These are phyloP conservation scores for Ceraclea dissimilis DNA, from an alignment of 2,888 invertebrate species.

Conservation along the genomic window DNA sequence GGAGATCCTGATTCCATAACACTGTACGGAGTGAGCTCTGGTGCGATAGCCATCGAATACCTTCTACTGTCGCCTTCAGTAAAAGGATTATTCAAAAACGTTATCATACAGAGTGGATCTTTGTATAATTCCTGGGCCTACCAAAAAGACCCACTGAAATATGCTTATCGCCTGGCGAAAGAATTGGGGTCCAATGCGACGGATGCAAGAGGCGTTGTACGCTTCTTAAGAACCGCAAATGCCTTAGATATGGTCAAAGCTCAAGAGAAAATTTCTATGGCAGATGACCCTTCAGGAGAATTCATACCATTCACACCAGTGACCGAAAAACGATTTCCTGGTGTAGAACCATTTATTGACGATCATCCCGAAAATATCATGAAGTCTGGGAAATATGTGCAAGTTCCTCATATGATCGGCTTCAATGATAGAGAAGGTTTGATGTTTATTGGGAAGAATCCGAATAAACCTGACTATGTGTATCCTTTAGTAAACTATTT, in stretches of 20 bases:
- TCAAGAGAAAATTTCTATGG: conserved; percentile 32
- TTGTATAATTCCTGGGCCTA: conserved; percentile 35
- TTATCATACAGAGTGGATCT: conserved; percentile 34
- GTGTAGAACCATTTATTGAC: conserved; percentile 35
- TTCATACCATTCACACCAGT: conserved; percentile 34
- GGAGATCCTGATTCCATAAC: conserved; percentile 40
- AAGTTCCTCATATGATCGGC: conserved; percentile 11
- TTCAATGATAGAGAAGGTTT: conserved; percentile 14
- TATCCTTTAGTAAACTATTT: not conserved
- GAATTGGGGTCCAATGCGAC: conserved; percentile 41
- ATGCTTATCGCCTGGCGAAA: conserved; percentile 35
- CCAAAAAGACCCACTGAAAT: conserved; percentile 32
- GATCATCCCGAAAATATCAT: conserved; percentile 37
- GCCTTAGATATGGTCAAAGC: conserved; percentile 34
- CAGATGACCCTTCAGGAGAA: conserved; percentile 32
- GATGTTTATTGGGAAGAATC: not conserved
- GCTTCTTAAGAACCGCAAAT: conserved; percentile 33
- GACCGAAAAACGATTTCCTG: conserved; percentile 36
- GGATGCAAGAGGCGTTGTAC: conserved; percentile 33
- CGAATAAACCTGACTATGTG: conserved; percentile 1
- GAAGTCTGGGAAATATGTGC: conserved; percentile 17
- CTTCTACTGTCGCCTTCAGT: conserved; percentile 36
- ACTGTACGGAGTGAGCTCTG: conserved; percentile 42
- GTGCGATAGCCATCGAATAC: conserved; percentile 35
- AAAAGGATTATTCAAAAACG: conserved; percentile 39